Conservation (phyloP, 2,113 vertebrate genomes). For the Salvelinus sp. region DNA sequence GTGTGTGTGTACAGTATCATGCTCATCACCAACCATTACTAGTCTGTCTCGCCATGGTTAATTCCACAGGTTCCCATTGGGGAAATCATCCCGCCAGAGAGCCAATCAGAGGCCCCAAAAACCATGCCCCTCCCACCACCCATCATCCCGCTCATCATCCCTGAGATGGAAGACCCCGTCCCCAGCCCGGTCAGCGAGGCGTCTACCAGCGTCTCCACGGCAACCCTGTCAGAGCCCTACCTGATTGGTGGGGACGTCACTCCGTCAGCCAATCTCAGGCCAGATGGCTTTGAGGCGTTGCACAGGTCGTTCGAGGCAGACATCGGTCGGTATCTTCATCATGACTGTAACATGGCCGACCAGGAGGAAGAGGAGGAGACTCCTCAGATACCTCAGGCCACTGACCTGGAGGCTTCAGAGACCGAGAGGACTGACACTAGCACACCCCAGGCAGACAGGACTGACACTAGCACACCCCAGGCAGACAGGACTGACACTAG, state of each 20-base stretch:
- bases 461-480: background rate
- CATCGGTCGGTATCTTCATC: no score
- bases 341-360: background rate
- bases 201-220: slow-evolving; percentile 83
- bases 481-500: no score
- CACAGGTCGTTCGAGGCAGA: slow-evolving; percentile 38
- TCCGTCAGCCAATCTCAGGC: background rate
- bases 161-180: slow-evolving; percentile 58
- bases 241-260: slow-evolving; percentile 66
- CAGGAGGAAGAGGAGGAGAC: background rate
- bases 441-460: background rate
- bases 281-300: slow-evolving; percentile 13
- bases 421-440: background rate
- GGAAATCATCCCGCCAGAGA: slow-evolving; percentile 32
- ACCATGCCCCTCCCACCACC: slow-evolving; percentile 56
- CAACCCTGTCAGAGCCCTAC: slow-evolving; percentile 79
- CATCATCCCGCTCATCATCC: slow-evolving; percentile 55
- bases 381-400: background rate
- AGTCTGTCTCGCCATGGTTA: background rate
- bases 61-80: slow-evolving; percentile 61
- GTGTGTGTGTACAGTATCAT: no score
- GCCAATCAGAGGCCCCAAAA: slow-evolving; percentile 34
- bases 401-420: background rate
- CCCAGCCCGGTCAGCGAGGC: slow-evolving; percentile 81
- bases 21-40: no score